Evolutionary conservation across 1,140 invertebrate genomes (phyloP).

Genomic region (Meloidogyne hapla): DNA sequence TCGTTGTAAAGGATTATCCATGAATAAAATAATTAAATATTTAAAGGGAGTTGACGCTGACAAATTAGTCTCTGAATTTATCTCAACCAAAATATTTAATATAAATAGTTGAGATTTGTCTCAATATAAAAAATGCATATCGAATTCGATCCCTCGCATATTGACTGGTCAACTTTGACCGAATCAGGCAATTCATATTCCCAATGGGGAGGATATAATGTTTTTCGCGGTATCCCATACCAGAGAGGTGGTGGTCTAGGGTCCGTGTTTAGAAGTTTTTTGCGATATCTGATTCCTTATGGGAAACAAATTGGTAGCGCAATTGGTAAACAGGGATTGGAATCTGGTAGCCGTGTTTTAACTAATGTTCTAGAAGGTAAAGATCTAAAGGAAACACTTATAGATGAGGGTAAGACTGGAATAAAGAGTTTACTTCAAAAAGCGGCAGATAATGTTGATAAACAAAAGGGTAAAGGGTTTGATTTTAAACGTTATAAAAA

Average conservation of each 20-base stretch:
- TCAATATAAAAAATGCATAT: conserved; percentile 25
- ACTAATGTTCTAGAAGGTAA: conserved; percentile 11
- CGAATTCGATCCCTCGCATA: conserved; percentile 9
- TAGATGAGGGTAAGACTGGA: background rate
- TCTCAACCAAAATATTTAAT: background rate
- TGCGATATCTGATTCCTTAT: background rate
- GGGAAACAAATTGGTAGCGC: conserved; percentile 12
- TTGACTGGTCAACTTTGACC: conserved; percentile 26
- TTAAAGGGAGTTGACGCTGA: background rate
- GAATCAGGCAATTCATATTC: too few species aligned
- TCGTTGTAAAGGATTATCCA: too few species aligned
- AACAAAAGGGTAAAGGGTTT: too few species aligned
- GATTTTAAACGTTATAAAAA: too few species aligned
- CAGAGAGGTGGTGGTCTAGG: background rate
- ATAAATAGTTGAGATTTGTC: background rate
- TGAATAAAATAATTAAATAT: background rate
- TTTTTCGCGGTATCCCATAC: background rate
- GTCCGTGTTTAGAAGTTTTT: background rate
- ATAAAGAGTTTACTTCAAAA: too few species aligned
- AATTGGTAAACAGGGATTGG: conserved; percentile 1
- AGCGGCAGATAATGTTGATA: too few species aligned
- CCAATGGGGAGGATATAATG: conserved; percentile 1
- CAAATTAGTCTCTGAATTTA: background rate
- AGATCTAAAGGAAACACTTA: conserved; percentile 6
- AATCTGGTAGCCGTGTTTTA: background rate